Evolutionary conservation across 1,140 invertebrate genomes (phyloP).

Genomic region (Riptortus pedestris): DNA sequence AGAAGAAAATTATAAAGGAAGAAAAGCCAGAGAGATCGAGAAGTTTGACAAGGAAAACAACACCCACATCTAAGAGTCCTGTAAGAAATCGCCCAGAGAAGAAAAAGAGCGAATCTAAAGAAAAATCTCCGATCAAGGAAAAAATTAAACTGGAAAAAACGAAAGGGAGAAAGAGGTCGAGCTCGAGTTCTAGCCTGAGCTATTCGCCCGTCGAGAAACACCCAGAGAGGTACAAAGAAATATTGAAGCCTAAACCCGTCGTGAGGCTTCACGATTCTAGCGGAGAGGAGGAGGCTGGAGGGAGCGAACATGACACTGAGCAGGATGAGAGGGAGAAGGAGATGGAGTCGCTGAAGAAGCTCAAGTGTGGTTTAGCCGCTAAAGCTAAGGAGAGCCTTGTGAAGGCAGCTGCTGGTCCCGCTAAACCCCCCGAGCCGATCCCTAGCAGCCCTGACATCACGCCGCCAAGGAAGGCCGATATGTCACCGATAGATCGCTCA

Average conservation of each 20-base stretch:
- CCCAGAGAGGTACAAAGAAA: slow-evolving; percentile 32
- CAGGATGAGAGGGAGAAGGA: slow-evolving; percentile 32
- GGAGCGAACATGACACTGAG: slow-evolving; percentile 20
- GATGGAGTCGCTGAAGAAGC: slow-evolving; percentile 30
- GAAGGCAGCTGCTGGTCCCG: slow-evolving; percentile 16
- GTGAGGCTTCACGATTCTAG: slow-evolving; percentile 28
- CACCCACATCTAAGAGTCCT: slow-evolving; percentile 2
- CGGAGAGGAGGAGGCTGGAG: slow-evolving; percentile 26
- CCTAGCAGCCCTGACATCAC: slow-evolving; percentile 7
- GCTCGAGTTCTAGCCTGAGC: slow-evolving; percentile 29
- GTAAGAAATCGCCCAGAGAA: slow-evolving; percentile 16
- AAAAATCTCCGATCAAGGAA: slow-evolving; percentile 12
- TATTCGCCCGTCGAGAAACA: slow-evolving; percentile 32
- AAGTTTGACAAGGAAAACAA: slow-evolving; percentile 8
- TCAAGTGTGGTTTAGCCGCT: slow-evolving; percentile 33
- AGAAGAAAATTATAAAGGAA: background rate
- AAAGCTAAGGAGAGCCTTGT: slow-evolving; percentile 33
- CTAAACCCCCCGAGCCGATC: background rate
- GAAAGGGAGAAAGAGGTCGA: slow-evolving; percentile 24
- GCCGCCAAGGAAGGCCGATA: slow-evolving; percentile 20
- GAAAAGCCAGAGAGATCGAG: background rate
- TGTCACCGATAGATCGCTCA: slow-evolving; percentile 30
- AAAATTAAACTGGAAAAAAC: slow-evolving; percentile 24
- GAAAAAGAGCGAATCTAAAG: slow-evolving; percentile 9
- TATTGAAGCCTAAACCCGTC: slow-evolving; percentile 30